Conservation (phyloP, 2,797 vertebrate species). For the Naso thynnoides region DNA sequence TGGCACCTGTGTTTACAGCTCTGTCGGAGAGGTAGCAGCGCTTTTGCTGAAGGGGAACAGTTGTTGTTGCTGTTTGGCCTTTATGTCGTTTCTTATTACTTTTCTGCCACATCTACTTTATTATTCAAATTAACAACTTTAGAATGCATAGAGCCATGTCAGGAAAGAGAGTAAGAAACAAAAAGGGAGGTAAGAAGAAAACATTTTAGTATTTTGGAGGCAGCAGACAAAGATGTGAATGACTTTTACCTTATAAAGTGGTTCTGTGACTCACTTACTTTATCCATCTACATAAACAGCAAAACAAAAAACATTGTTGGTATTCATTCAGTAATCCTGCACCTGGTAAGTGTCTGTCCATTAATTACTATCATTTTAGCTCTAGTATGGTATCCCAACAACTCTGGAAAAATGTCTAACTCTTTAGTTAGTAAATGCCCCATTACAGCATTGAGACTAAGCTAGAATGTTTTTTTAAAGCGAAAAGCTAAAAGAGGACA, state of each 20-base stretch:
- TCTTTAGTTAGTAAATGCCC: too few relatives aligned
- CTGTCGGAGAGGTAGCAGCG: not conserved
- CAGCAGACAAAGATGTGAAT: not conserved
- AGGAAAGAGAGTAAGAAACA: not conserved
- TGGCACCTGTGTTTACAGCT: conserved; percentile 23
- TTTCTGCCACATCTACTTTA: not conserved
- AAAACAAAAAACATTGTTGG: not conserved
- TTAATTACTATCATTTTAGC: not conserved
- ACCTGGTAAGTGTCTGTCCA: not conserved
- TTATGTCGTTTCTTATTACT: not conserved
- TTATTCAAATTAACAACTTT: not conserved
- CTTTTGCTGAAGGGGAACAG: not conserved
- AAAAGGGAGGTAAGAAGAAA: not conserved
- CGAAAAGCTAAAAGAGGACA: too few relatives aligned
- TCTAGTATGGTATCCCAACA: not conserved
- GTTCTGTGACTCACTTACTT: not conserved
- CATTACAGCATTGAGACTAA: too few relatives aligned
- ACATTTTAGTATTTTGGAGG: not conserved
- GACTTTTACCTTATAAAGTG: not conserved
- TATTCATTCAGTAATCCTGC: not conserved
- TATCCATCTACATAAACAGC: too few relatives aligned
- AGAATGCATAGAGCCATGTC: not conserved
- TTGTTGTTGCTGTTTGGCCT: conserved; percentile 12
- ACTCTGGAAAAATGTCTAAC: too few relatives aligned
- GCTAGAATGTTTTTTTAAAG: too few relatives aligned